Conservation (phyloP, 2,113 vertebrate genomes). For the Bubo bubo region DNA sequence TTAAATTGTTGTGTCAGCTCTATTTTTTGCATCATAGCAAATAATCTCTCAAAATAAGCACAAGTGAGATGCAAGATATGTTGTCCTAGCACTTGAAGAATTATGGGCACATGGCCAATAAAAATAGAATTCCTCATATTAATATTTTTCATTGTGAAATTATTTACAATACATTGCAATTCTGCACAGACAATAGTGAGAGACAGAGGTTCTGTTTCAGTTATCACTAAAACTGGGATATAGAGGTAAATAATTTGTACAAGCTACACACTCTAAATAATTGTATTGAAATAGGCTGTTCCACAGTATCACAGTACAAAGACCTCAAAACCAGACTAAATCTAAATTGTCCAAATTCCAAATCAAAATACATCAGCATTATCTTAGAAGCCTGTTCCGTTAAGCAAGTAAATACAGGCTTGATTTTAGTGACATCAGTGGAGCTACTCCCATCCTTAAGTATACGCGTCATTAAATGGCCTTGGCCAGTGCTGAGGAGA, state of each 20-base stretch:
- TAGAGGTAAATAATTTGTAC: neutral
- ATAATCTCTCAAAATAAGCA: slow-evolving; percentile 49
- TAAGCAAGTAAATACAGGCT: neutral
- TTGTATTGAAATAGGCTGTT: neutral
- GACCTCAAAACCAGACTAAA: neutral
- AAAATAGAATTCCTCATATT: slow-evolving; percentile 46
- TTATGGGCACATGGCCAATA: slow-evolving; percentile 45
- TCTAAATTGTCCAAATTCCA: neutral
- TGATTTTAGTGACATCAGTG: neutral
- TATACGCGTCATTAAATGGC: neutral
- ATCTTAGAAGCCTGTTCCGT: neutral
- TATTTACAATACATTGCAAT: neutral
- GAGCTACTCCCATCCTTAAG: neutral
- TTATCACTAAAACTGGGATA: neutral
- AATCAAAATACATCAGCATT: neutral
- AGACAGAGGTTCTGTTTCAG: neutral
- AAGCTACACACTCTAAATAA: neutral
- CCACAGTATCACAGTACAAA: neutral
- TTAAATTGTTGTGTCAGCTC: slow-evolving; percentile 40
- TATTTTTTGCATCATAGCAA: slow-evolving; percentile 49
- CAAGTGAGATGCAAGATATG: neutral
- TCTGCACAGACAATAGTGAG: neutral
- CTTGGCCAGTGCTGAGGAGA: neutral
- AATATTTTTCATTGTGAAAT: neutral
- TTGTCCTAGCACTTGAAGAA: slow-evolving; percentile 51